A percentile compares a stretch with the other conserved stretches of the same genome.
Evolutionary conservation across 2,797 vertebrate species (phyloP).

Genomic region (Platyrinchus mystaceus): DNA sequence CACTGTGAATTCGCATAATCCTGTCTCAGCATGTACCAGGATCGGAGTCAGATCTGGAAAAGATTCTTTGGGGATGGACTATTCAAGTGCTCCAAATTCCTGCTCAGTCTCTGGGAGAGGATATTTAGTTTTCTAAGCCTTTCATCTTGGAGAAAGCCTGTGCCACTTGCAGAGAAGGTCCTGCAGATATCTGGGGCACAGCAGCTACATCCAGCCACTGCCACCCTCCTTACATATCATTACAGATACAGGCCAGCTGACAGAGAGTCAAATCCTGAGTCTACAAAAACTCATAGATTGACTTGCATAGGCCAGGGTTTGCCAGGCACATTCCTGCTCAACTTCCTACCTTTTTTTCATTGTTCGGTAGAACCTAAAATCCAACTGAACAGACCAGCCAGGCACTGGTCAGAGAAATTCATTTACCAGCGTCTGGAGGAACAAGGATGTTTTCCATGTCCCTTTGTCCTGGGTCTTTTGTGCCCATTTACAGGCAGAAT

Average conservation of each 20-base stretch:
- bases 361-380: not conserved
- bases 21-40: constrained; percentile 33
- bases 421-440: not conserved
- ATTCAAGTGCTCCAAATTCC: constrained; percentile 38
- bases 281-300: not conserved
- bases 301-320: not conserved
- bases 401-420: not conserved
- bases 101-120: not conserved
- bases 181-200: not conserved
- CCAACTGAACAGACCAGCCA: not conserved
- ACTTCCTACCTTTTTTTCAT: not conserved
- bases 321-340: not conserved
- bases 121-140: not conserved
- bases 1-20: not conserved
- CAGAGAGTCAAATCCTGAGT: not conserved
- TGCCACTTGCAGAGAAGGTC: not conserved
- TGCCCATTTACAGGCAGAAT: not conserved
- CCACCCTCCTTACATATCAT: not conserved
- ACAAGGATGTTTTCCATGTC: not conserved
- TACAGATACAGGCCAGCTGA: not conserved
- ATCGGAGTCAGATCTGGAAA: constrained; percentile 3
- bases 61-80: constrained; percentile 2
- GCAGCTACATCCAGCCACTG: not conserved
- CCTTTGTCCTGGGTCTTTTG: not conserved
- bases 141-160: not conserved